These are phyloP conservation scores for Exocentrus adspersus DNA, from an alignment of 2,888 invertebrate species.

Conservation along the genomic window DNA sequence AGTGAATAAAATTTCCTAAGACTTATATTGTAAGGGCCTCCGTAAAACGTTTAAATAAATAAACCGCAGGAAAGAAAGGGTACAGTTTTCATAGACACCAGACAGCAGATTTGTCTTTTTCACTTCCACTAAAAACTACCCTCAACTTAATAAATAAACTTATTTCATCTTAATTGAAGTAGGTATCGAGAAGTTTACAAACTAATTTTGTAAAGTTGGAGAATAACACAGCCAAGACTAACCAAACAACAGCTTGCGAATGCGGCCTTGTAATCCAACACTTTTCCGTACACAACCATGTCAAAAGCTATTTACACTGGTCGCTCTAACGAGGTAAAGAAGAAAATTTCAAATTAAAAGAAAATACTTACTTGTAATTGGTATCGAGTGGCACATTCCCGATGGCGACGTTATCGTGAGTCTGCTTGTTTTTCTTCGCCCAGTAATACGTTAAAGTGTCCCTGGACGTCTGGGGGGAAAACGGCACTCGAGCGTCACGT, in stretches of 20 bases:
- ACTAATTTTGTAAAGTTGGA: no score
- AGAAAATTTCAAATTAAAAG: slow-evolving; percentile 28
- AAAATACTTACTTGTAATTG: slow-evolving; percentile 79
- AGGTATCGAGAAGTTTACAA: no score
- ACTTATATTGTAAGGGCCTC: no score
- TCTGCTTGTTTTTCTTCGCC: slow-evolving; percentile 82
- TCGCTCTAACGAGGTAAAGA: slow-evolving; percentile 14
- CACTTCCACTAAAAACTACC: no score
- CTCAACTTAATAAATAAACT: no score
- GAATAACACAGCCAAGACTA: background rate
- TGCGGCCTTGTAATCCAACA: background rate
- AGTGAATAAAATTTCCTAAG: no score
- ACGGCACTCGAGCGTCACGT: slow-evolving; percentile 86
- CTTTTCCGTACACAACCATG: background rate
- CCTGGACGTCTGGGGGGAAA: slow-evolving; percentile 74
- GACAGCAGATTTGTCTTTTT: no score
- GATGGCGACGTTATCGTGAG: slow-evolving; percentile 91
- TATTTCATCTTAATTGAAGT: no score
- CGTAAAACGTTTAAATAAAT: slow-evolving; percentile 15
- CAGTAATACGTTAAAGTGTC: slow-evolving; percentile 87
- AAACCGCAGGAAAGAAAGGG: background rate
- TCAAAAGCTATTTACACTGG: background rate
- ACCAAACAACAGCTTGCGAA: background rate
- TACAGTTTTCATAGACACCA: no score
- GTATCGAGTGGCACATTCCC: slow-evolving; percentile 82